Evolutionary conservation across 2,888 invertebrate species (phyloP), one percentile per base, ranked within the genome.

Genomic region (Pasiphila rectangulata): DNA sequence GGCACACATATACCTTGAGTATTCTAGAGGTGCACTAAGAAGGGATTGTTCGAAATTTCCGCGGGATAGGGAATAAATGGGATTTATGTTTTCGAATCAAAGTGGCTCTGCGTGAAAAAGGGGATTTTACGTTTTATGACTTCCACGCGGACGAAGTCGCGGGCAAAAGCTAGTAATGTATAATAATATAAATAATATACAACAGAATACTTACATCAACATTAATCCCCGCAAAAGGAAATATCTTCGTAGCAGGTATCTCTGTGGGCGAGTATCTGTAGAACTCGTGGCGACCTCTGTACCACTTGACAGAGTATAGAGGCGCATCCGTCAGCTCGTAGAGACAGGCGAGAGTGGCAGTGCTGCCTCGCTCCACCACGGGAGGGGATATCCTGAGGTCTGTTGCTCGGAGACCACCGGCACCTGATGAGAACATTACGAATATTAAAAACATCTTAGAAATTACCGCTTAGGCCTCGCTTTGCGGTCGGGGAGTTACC

Each of bases 241-340:
- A 93, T 59, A 91, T 91, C 80, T 92, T 92, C 2, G 91, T 91
- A 21, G 90, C 90, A 0, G 92, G 93, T 46, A 83, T 85, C 67
- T 93, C 93, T 6, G 90, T 92, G 0, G 93, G 93, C 10, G 92
- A 91, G 65, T 84, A 87, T 56, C 93, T 88, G 74, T 92, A 93
- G 81, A 93, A 93, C 80, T 93, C 93, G 70, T 92, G 90, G 60
- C 90, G 88, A 32, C 92, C 93, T 58, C 92, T 88, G 76, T 93
- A 93, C 91, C 92, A 93, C 74, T 93, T 93, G 51, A 93, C 92
- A 32, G 92, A 91, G 76, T 93, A 93, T 6, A 93, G 81, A 0
- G 92, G 92, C 6, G 92, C 92, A n/a, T 91, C 92, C 3, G 92
- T 91, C 57, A 93, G 79, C 69, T 92, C 91, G 72, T 92, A 93